Evolutionary conservation across 2,888 invertebrate species (phyloP), one percentile per base, ranked within the genome.

Genomic region (Lysandra coridon): DNA sequence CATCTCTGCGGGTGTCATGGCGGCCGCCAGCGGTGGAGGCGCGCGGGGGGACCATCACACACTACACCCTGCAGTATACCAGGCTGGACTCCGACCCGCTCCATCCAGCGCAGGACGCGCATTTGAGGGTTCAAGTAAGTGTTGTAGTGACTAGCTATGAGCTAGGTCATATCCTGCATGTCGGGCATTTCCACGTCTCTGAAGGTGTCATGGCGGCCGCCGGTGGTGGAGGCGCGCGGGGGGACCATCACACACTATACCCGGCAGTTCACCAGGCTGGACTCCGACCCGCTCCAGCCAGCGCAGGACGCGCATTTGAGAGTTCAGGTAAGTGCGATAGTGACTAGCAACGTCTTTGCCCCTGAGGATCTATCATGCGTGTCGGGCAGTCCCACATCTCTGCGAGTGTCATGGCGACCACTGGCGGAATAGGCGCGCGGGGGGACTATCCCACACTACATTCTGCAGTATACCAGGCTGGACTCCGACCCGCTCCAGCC

Each of bases 1-100:
- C 97, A 81, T 97, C 97, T 83, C 94, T 98, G 80, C 96, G 97
- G 86, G 96, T 97, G 83, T 96, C 96, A 73, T 98, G 97, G 97
- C 95, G 95, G 79, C 96, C 96, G 69, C 97, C 97, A 4, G 95
- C 96, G 60, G 87, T 94, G 81, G 96, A 96, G 85, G 95, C 95
- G 83, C 96, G 97, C 89, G 97, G 97, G 83, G 97, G 97, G 77
- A 93, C 92, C 64, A 93, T 94, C 78, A 94, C 94, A 1, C 94
- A 94, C 83, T 94, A 94, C 83, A 94, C 94, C 0, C 83, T 94
- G 78, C 94, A 94, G 80, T 94, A 94, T 79, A 92, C 94, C 1
- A 87, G 90, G 80, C 85, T 90, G 40, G 94, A 94, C 82, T 86
- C 88, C 0, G 92, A 94, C 79, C 94, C 94, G 0, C 86, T 94